These are phyloP conservation scores for Araneus ventricosus DNA, from an alignment of 1,140 invertebrate genomes.

Conservation along the genomic window DNA sequence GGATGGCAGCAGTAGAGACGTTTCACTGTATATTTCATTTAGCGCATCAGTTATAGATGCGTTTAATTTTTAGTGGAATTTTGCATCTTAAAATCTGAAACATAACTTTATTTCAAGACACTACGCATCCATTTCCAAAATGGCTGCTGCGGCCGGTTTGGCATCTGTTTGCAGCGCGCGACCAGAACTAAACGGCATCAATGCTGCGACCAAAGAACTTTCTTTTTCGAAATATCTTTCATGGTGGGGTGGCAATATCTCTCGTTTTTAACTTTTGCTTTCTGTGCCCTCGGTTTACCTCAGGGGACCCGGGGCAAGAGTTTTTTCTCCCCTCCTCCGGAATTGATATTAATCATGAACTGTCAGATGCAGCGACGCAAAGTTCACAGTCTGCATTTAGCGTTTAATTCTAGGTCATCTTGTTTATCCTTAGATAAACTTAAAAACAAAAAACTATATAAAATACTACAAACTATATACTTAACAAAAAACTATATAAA, in stretches of 20 bases:
- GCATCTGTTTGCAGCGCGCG: background rate
- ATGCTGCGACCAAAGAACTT: slow-evolving; percentile 15
- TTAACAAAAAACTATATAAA: no score
- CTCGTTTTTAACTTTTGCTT: background rate
- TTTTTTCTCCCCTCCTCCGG: background rate
- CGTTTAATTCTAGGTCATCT: background rate
- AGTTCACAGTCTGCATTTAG: background rate
- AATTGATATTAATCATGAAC: slow-evolving; percentile 23
- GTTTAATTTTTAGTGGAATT: no score
- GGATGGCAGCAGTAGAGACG: no score
- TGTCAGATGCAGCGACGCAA: background rate
- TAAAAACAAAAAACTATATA: no score
- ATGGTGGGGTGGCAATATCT: slow-evolving; percentile 7
- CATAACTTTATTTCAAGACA: no score
- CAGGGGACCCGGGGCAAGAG: background rate
- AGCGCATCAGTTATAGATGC: no score
- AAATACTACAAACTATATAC: no score
- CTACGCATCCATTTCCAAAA: background rate
- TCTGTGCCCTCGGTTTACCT: slow-evolving; percentile 19
- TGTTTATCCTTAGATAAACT: background rate
- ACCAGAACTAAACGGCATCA: slow-evolving; percentile 11
- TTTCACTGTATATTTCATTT: no score
- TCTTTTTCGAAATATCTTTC: background rate
- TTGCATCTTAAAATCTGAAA: no score
- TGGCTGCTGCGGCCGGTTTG: background rate